Evolutionary conservation across 2,797 vertebrate genomes (phyloP).

Genomic region (Hemibagrus guttatus): DNA sequence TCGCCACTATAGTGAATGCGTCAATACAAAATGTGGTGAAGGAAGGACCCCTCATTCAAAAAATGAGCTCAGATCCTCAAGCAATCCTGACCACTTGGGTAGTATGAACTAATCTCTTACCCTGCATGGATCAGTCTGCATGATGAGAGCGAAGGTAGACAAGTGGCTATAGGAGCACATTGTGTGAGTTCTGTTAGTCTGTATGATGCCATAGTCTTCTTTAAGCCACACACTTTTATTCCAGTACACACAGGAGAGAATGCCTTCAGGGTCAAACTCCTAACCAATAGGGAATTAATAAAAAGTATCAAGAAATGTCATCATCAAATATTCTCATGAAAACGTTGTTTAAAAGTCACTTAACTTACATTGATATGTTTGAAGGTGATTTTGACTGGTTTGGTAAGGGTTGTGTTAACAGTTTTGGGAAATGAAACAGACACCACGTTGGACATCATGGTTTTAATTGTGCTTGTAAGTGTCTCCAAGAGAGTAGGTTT

Average conservation of each 20-base stretch:
- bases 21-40: too few relatives aligned
- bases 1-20: too few relatives aligned
- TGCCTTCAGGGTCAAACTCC: background rate
- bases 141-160: background rate
- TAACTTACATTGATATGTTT: background rate
- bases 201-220: background rate
- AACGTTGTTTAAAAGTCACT: too few relatives aligned
- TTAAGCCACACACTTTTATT: background rate
- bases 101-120: background rate
- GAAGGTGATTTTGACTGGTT: background rate
- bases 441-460: background rate
- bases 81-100: too few relatives aligned
- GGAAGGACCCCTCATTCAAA: too few relatives aligned
- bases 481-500: background rate
- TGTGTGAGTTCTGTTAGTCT: background rate
- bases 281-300: background rate
- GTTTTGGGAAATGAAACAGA: background rate
- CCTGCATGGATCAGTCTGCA: conserved; percentile 3
- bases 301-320: background rate
- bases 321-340: background rate
- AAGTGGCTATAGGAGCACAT: background rate
- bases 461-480: background rate
- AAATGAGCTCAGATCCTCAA: too few relatives aligned
- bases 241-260: background rate
- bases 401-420: background rate